Conservation (phyloP, 1,140 invertebrate species). For the Cotesia typhae region DNA sequence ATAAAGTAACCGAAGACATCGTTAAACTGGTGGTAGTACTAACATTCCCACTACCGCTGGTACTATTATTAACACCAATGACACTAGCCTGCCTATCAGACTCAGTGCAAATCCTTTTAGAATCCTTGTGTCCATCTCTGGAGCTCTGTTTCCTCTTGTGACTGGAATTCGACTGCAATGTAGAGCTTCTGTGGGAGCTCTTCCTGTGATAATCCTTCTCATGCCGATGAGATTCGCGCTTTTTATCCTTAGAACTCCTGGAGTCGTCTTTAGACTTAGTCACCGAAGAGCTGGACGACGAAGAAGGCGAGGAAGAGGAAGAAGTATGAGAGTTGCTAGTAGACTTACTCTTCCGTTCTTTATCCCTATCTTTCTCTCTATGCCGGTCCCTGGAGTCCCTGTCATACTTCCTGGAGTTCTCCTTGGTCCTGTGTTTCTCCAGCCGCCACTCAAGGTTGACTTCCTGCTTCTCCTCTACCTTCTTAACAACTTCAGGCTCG, state of each 20-base stretch:
- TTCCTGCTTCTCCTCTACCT: background rate
- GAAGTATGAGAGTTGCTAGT: constrained; percentile 23
- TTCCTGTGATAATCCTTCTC: constrained; percentile 31
- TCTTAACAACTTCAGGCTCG: background rate
- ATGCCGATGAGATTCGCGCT: constrained; percentile 37
- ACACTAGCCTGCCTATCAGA: background rate
- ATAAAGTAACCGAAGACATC: background rate
- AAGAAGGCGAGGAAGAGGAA: constrained; percentile 17
- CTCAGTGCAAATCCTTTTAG: constrained; percentile 45
- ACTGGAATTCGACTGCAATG: constrained; percentile 47
- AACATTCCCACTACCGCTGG: background rate
- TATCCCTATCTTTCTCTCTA: constrained; percentile 45
- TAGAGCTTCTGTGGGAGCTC: constrained; percentile 35
- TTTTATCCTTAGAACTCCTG: constrained; percentile 40
- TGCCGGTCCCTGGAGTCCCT: constrained; percentile 47
- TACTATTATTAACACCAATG: background rate
- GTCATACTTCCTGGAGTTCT: constrained; percentile 39
- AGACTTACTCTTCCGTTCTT: constrained; percentile 46
- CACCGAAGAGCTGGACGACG: background rate
- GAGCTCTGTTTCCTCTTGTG: constrained; percentile 52
- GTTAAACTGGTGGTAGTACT: background rate
- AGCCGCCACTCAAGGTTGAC: background rate
- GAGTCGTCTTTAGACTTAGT: constrained; percentile 39
- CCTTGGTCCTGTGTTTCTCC: background rate
- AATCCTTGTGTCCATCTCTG: constrained; percentile 41